Evolutionary conservation across 2,113 vertebrate species (phyloP), one percentile per base, ranked within the genome.

Genomic region (Gopherus flavomarginatus): DNA sequence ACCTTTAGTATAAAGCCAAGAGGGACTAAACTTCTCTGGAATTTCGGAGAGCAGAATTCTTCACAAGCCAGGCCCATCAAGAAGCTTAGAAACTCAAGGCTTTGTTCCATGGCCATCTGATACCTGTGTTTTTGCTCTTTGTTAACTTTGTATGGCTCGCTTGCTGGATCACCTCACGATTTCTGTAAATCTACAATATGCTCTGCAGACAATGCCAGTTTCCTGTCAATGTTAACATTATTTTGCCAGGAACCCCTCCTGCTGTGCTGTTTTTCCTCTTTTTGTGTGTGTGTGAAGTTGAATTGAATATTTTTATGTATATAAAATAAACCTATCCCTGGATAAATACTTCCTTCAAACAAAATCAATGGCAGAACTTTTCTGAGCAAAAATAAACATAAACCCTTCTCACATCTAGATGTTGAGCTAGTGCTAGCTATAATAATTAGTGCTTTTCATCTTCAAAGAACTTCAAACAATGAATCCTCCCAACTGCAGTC

Each of bases 401-500:
- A 47, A 44, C 12, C 8, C 24, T 77, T 42, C 26, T 77, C 38
- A 47, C 26, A 26, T 94, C 38, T 96, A 56, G 86, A 78, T 94
- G 53, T 83, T 95, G 94, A 89, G 95, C 75, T 89, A 85, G 19
- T 92, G 42, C 53, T 97, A 62, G 81, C 91, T 81, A 88, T 80
- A 94, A 95, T 96, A 96, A 87, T 83, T 72, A 91, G 79, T 9
- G 62, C 92, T 97, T 97, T 97, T 97, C 79, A 97, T 97, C 97
- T 97, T 97, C 97, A 97, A 97, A 97, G 96, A 91, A 95, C 87
- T 96, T 95, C 89, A 97, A 96, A 96, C 95, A 97, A 92, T 94
- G 50, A 93, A 62, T 2, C 56, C 83, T 35, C 13, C 2, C 11
- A 42, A 57, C 57, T 29, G 13, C 87, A 42, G 11, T 90, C 50